Evolutionary conservation across 2,113 vertebrate species (phyloP).

Genomic region (Smithornis capensis): DNA sequence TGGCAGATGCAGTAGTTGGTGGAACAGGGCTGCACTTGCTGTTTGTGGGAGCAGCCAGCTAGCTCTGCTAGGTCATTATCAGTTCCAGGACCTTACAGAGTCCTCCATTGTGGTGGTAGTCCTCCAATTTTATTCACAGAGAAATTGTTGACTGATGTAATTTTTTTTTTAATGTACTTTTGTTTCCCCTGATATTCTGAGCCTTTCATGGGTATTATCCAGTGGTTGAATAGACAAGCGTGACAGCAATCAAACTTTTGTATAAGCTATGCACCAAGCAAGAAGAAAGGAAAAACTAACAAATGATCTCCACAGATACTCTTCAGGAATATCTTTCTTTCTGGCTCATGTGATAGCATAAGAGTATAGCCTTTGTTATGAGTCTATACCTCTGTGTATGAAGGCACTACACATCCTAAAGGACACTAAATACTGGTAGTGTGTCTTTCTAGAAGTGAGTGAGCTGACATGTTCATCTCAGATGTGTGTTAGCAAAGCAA

Average conservation of each 20-base stretch:
- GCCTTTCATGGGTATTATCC: background rate
- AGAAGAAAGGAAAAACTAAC: background rate
- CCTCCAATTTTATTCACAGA: background rate
- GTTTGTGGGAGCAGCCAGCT: background rate
- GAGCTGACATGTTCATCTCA: background rate
- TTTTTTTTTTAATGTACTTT: background rate
- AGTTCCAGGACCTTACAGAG: background rate
- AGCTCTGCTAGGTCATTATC: background rate
- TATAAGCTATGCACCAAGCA: background rate
- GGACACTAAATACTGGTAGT: background rate
- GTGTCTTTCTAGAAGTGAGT: background rate
- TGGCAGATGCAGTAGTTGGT: fast-evolving
- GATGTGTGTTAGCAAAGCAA: background rate
- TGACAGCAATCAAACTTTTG: background rate
- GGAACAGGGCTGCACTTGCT: background rate
- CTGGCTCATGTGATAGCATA: background rate
- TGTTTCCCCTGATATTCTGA: background rate
- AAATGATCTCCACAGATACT: background rate
- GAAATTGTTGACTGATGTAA: background rate
- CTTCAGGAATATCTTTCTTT: background rate
- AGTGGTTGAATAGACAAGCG: background rate
- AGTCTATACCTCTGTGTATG: too few relatives aligned
- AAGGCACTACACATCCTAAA: background rate
- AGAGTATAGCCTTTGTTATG: background rate
- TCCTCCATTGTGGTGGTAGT: background rate